Percentiles rank a stretch among this genome's conserved stretches.
Evolutionary conservation across 2,113 vertebrate genomes (phyloP).

Genomic region (Circaetus cinerascens): DNA sequence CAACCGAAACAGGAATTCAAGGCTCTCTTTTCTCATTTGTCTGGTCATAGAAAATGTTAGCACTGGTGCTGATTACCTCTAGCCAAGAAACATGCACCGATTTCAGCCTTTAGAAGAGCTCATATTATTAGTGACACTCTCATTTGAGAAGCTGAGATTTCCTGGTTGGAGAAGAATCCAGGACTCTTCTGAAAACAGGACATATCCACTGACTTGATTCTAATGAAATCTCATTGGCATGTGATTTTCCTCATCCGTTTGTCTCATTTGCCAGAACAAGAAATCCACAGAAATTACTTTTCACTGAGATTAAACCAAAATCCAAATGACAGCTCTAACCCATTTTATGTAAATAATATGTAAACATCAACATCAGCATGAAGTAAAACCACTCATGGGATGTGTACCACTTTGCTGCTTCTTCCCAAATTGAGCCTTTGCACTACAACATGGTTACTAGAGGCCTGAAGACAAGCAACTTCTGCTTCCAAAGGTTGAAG

Average conservation of each 20-base stretch:
- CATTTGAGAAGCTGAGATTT: neutral
- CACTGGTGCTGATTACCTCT: neutral
- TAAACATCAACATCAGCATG: neutral
- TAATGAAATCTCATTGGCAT: neutral
- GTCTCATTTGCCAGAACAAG: neutral
- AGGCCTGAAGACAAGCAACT: neutral
- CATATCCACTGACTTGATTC: neutral
- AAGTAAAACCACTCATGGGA: neutral
- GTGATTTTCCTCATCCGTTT: neutral
- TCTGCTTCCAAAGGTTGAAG: neutral
- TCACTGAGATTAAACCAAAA: conserved; percentile 10
- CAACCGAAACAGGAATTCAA: neutral
- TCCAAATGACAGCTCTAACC: neutral
- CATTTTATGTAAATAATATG: neutral
- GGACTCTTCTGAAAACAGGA: neutral
- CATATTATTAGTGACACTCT: neutral
- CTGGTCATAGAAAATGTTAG: neutral
- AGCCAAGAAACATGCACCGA: neutral
- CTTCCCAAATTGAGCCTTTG: neutral
- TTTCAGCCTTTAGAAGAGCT: neutral
- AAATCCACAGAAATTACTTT: conserved; percentile 17
- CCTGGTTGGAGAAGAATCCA: neutral
- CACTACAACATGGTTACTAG: neutral
- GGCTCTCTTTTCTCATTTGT: neutral
- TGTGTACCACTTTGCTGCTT: neutral